Evolutionary conservation across 1,140 invertebrate genomes (phyloP).

Genomic region (Antheraea mylitta): DNA sequence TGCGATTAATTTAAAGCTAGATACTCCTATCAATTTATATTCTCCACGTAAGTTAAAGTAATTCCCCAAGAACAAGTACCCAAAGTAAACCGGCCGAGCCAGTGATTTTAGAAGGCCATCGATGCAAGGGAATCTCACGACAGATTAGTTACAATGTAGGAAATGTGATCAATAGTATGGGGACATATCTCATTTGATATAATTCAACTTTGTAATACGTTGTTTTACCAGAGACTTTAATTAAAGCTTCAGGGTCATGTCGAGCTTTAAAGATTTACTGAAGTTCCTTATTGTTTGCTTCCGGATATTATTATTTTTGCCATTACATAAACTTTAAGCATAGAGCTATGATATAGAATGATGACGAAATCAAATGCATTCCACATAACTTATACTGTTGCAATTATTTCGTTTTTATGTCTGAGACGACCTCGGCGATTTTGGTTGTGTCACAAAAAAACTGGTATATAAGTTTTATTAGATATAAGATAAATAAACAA

Average conservation of each 20-base stretch:
- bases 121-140: background rate
- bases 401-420: conserved; percentile 8
- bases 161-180: background rate
- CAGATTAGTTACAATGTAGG: background rate
- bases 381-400: background rate
- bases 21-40: too few relatives aligned
- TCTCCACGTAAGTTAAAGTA: background rate
- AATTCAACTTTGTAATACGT: background rate
- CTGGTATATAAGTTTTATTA: conserved; percentile 2
- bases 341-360: too few relatives aligned
- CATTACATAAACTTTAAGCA: too few relatives aligned
- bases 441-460: conserved; percentile 2
- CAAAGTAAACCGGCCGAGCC: background rate
- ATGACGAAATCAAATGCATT: too few relatives aligned
- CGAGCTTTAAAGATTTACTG: too few relatives aligned
- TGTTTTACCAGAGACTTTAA: too few relatives aligned
- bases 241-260: too few relatives aligned
- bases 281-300: too few relatives aligned
- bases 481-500: conserved; percentile 1
- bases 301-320: too few relatives aligned
- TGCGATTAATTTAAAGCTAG: too few relatives aligned
- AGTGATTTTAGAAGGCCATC: conserved; percentile 1
- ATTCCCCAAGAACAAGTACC: background rate
- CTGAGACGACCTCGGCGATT: background rate
- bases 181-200: background rate